Evolutionary conservation across 1,140 invertebrate species (phyloP), one percentile per base, ranked within the genome.

Genomic region (Mya arenaria): DNA sequence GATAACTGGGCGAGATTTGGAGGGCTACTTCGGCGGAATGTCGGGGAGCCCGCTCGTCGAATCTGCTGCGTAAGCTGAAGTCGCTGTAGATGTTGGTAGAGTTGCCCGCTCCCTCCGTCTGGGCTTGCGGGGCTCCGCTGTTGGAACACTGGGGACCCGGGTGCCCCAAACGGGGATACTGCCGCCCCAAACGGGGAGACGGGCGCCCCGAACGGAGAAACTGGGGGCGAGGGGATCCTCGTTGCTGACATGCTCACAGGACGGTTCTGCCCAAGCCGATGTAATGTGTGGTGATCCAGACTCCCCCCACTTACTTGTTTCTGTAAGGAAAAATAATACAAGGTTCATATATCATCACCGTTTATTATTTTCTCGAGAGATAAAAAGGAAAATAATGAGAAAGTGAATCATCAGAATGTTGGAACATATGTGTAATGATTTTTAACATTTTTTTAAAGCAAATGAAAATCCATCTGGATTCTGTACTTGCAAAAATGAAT

Each of bases 31-130:
- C 82, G 65, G 15, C 78, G 84, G 41, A 80, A 85, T 41, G 82
- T 75, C 17, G 85, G 82, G 36, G 85, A 74, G 32, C 66, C 44
- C 23, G 74, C 48, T 39, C 56, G 60, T 19, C 87, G 84, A 23
- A 88, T 86, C 77, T 93, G 92, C 65, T 93, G 82, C 17, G 78
- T 93, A 8, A 94, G 89, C 58, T 94, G 93, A 5, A 94, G 88
- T 71, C 91, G 87, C 81, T 94, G 93, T 13, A 94, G 87, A 82
- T 93, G 93, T 66, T 93, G 92, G 52, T 91, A 89, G 0, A 91
- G 79, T 17, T 82, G 92, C 52, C 75, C 74, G 71, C 82, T 83
- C 71, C 83, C 79, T 36, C 77, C 77, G 34, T 87, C 87, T 19
- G 71, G 71, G 65, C 72, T 48, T 52, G 74, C 36, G 63, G 55